Base-by-base conservation (phyloP, 2,888 invertebrate species). In the Drosophila borborema region DNA sequence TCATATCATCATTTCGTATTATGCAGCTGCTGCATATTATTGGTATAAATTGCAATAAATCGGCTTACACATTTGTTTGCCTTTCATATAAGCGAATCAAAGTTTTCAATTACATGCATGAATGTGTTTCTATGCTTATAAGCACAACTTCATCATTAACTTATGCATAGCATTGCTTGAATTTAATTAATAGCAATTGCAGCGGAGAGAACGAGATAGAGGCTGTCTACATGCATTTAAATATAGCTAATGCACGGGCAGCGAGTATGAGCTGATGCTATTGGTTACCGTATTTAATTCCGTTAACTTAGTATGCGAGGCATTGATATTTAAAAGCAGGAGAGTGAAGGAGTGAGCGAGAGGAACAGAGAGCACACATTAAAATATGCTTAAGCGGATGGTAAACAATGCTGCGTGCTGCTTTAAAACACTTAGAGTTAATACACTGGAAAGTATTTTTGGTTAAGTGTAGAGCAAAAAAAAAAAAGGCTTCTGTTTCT, bases 81-180 rank as follows among this genome's bases (percentile, higher is more conserved):
- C 18, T 20, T 36, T 51, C 34, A 36, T 14, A n/a, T 49, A 51
- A 34, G 18, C 18, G 7, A 51, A 12, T 18, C 18, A 51, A 51
- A 20, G 34, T 34, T 36, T 51, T 51, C 51, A 51, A 51, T 51
- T 34, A 34, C 18, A 51, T 51, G 34, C 18, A 14, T 51, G 14
- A 36, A 8, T 36, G 8, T 36, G 12, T 18, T 34, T 34, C 3
- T 12, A 34, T 34, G n/a, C 18, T 51, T 4, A 51, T 51, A 20
- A 20, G 31, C 49, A 34, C 31, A 49, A 18, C 10, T 51, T 51
- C 49, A 34, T 51, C 49, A 51, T 51, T 51, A 51, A n/a, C 31
- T 34, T 51, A 18, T 34, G 18, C 7, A 18, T 51, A 3, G 18
- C 49, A 34, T 12, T 34, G 49, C n/a, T 51, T 1, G 31, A 18